Conservation (phyloP, 1,140 invertebrate genomes). For the Mizuhopecten yessoensis region DNA sequence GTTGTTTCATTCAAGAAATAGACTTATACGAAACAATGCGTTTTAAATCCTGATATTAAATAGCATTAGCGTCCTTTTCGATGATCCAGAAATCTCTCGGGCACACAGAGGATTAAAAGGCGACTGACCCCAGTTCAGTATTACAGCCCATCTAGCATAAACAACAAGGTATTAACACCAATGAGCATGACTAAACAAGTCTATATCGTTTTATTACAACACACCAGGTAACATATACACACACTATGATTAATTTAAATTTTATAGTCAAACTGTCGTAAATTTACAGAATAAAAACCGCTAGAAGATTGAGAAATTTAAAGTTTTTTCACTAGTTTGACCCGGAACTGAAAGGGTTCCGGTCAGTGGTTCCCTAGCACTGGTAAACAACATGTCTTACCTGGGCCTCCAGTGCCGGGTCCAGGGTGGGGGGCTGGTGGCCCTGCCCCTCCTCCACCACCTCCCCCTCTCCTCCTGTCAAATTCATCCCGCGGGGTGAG, state of each 20-base stretch:
- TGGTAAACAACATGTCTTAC: conserved; percentile 1
- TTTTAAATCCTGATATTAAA: neutral
- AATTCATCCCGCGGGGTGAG: conserved; percentile 14
- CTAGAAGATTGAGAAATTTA: neutral
- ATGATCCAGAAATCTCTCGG: neutral
- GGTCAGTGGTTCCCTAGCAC: conserved; percentile 8
- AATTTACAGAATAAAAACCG: neutral
- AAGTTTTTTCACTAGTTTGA: neutral
- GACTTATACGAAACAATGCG: neutral
- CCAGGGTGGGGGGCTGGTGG: neutral
- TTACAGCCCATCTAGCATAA: neutral
- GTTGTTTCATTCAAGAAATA: neutral
- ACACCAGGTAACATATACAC: neutral
- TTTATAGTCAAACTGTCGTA: neutral
- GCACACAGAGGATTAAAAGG: neutral
- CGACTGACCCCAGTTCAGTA: neutral
- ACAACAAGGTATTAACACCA: neutral
- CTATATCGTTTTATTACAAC: neutral
- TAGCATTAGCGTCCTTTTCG: neutral
- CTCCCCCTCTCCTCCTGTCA: conserved; percentile 36
- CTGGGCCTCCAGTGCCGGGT: neutral
- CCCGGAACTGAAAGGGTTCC: conserved; percentile 22
- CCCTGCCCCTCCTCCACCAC: neutral
- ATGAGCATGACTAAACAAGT: conserved; percentile 23
- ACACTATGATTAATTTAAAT: neutral